Conservation (phyloP, 2,797 vertebrate genomes). For the Neomorphus geoffroyi region DNA sequence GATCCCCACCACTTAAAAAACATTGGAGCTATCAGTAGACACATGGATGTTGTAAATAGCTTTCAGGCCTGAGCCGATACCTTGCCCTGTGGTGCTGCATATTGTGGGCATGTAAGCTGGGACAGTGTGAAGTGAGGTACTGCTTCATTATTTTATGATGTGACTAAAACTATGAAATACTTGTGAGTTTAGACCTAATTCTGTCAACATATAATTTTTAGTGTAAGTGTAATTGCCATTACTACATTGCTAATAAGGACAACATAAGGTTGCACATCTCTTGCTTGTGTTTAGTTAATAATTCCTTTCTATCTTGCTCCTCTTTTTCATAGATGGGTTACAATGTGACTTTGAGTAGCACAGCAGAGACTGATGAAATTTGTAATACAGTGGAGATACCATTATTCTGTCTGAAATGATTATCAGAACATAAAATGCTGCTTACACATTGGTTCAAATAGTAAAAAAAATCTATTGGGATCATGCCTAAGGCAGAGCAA, state of each 20-base stretch:
- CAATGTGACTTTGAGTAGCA: not conserved
- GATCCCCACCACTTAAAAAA: not conserved
- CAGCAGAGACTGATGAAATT: not conserved
- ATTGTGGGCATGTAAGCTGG: not conserved
- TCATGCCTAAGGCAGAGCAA: not conserved
- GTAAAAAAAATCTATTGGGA: not conserved
- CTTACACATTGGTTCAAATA: not conserved
- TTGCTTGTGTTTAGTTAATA: not conserved
- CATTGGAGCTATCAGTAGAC: not conserved
- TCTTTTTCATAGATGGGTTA: not conserved
- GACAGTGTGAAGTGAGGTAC: not conserved
- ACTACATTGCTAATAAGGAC: not conserved
- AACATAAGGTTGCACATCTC: not conserved
- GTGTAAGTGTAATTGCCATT: not conserved
- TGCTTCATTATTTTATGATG: not conserved
- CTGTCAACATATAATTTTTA: not conserved
- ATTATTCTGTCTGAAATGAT: not conserved
- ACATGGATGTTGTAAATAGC: not conserved
- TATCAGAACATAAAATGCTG: not conserved
- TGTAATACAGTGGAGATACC: not conserved
- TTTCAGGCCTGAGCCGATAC: not conserved
- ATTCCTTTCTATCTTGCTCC: not conserved
- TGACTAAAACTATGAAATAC: not conserved
- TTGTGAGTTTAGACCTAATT: not conserved
- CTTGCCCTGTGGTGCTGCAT: accelerated